Evolutionary conservation across 2,888 invertebrate species (phyloP).

Genomic region (Chaetogeoica ovagalla): DNA sequence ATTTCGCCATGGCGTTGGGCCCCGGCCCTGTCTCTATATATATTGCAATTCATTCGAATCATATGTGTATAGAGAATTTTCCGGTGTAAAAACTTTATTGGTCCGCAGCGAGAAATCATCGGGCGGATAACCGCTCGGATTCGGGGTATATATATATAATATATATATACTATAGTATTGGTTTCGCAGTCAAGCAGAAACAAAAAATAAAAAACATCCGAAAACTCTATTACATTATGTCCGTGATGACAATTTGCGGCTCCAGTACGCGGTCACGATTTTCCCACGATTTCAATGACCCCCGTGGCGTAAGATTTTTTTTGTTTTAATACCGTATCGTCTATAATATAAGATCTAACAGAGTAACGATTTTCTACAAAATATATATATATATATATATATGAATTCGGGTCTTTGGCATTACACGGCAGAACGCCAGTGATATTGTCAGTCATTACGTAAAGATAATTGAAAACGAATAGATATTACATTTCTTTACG

Average conservation of each 20-base stretch:
- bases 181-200: constrained; percentile 48
- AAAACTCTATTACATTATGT: constrained; percentile 45
- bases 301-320: background rate
- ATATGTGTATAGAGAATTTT: too few species aligned
- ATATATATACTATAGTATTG: background rate
- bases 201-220: constrained; percentile 26
- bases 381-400: background rate
- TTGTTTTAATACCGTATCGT: too few species aligned
- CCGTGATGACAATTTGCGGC: constrained; percentile 39
- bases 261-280: constrained; percentile 16
- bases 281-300: constrained; percentile 49
- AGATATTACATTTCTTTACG: too few species aligned
- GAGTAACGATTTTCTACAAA: background rate
- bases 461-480: too few species aligned
- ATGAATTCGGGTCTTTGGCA: too few species aligned
- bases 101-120: constrained; percentile 22
- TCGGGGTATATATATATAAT: too few species aligned
- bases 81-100: background rate
- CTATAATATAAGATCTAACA: background rate
- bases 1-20: too few species aligned
- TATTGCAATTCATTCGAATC: too few species aligned
- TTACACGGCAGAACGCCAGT: too few species aligned
- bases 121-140: background rate
- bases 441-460: too few species aligned
- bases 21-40: too few species aligned